phyloP scores from a whole-genome alignment of 2,113 vertebrate species.

The Blennius ocellaris region DNA sequence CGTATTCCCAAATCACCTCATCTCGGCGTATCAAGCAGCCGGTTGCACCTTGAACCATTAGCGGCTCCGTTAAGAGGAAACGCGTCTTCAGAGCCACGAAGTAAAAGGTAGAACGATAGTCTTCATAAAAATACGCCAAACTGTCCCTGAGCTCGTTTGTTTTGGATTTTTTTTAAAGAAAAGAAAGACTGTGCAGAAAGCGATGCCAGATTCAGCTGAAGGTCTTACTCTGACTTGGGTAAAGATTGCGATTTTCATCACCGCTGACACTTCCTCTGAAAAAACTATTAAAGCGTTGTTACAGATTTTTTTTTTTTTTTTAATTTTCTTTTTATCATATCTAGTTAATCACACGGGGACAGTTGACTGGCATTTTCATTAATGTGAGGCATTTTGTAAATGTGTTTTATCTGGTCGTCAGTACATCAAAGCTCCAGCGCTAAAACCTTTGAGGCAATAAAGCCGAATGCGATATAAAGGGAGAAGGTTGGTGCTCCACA shows the following conservation, averaged over 20 bases:
- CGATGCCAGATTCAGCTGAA: slow-evolving; percentile 9
- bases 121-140: slow-evolving; percentile 17
- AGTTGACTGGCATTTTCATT: slow-evolving; percentile 17
- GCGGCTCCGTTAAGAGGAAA: slow-evolving; percentile 4
- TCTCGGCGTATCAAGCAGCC: slow-evolving; percentile 26
- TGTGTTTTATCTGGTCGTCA: background rate
- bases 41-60: slow-evolving; percentile 17
- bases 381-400: background rate
- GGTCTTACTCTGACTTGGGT: background rate
- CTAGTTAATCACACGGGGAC: background rate
- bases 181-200: slow-evolving; percentile 10
- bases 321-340: background rate
- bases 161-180: background rate
- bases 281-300: background rate
- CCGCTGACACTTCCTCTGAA: background rate
- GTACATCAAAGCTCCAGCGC: background rate
- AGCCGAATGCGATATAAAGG: slow-evolving; percentile 1
- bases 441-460: background rate
- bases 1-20: slow-evolving; percentile 35
- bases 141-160: background rate
- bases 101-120: background rate
- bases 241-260: background rate
- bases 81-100: background rate
- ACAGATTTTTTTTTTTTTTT: too few species aligned
- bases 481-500: background rate